These are phyloP conservation scores for Lophotis ruficrista DNA, from an alignment of 2,113 vertebrate species.

Conservation along the genomic window DNA sequence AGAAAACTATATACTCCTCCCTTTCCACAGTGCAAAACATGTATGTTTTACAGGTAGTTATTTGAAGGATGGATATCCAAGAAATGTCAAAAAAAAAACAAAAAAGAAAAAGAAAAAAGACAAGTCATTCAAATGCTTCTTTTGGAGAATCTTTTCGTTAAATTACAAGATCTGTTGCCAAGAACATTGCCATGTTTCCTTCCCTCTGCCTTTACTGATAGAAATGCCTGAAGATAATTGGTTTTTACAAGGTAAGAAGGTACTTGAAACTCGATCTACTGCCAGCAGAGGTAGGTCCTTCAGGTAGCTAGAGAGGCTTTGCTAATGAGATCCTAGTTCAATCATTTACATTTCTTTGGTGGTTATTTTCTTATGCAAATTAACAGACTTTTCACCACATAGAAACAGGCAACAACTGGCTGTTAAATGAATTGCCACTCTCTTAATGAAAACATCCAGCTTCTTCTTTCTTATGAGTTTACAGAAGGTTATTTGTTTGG, in stretches of 20 bases:
- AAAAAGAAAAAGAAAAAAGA: not conserved
- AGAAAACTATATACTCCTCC: not conserved
- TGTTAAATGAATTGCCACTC: conserved; percentile 48
- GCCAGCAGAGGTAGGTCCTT: conserved; percentile 39
- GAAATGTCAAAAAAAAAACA: not conserved
- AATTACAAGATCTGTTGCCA: conserved; percentile 3
- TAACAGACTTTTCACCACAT: conserved; percentile 4
- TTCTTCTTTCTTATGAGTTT: conserved; percentile 25
- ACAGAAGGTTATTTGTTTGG: conserved; percentile 61
- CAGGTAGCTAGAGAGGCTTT: conserved; percentile 51
- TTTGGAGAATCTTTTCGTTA: conserved; percentile 19
- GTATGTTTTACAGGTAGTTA: not conserved
- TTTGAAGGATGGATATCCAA: not conserved
- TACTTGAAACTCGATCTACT: conserved; percentile 59
- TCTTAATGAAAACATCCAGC: conserved; percentile 39
- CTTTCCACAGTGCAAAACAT: not conserved
- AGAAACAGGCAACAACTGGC: conserved; percentile 28
- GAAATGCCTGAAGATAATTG: conserved; percentile 57
- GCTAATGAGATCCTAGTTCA: conserved; percentile 51
- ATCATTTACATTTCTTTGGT: conserved; percentile 59
- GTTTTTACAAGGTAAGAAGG: conserved; percentile 60
- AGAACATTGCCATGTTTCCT: not conserved
- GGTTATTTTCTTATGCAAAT: conserved; percentile 70
- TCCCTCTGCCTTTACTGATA: not conserved
- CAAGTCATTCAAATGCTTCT: not conserved